Conservation (phyloP, 2,797 vertebrate species). For the Rhadinocentrus ornatus region DNA sequence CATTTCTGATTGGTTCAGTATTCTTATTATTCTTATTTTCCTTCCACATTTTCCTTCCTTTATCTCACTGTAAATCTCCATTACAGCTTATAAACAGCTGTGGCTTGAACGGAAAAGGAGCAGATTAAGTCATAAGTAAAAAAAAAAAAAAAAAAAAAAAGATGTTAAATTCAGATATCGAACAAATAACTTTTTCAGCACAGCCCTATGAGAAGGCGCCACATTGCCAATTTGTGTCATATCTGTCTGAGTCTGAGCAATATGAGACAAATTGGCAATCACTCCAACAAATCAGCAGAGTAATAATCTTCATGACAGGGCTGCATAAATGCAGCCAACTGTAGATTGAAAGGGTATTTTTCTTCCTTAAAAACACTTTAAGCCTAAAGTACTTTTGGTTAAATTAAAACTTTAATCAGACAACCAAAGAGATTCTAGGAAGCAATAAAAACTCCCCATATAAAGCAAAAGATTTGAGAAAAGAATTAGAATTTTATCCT, state of each 20-base stretch:
- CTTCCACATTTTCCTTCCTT: not conserved
- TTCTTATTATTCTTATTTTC: not conserved
- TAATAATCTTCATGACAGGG: not conserved
- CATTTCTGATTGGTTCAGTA: not conserved
- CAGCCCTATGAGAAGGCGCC: not conserved
- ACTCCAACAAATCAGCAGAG: not conserved
- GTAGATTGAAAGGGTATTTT: not conserved
- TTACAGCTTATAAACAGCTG: not conserved
- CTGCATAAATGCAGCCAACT: not conserved
- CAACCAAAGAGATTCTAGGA: not conserved
- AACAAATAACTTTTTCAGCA: not conserved
- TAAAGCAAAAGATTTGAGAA: not conserved
- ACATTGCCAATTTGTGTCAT: not conserved
- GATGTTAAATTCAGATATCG: not conserved
- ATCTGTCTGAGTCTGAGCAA: not conserved
- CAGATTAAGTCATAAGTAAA: not conserved
- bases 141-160: no score
- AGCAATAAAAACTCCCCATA: not conserved
- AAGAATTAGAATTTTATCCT: constrained; percentile 28
- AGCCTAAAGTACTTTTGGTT: not conserved
- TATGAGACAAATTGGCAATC: no score
- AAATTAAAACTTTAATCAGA: not conserved
- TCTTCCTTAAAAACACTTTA: not conserved
- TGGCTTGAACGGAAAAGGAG: not conserved
- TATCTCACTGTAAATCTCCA: not conserved